Evolutionary conservation across 2,113 vertebrate species (phyloP).

Genomic region (Petrocephalus zakoni): DNA sequence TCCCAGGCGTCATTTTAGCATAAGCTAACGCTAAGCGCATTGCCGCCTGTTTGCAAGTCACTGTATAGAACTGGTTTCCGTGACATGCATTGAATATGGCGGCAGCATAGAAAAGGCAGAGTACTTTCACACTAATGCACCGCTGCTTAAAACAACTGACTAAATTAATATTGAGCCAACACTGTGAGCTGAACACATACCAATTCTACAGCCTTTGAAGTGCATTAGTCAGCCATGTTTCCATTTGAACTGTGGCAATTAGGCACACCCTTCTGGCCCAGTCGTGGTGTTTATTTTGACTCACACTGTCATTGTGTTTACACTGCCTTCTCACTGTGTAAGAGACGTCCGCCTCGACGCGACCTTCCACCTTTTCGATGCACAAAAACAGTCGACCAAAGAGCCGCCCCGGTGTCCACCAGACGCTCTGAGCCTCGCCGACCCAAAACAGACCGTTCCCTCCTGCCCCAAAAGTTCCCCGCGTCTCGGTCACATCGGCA

Average conservation of each 20-base stretch:
- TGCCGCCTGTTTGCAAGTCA: background rate
- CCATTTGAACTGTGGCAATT: background rate
- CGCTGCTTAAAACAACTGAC: background rate
- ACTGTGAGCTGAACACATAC: background rate
- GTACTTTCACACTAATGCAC: background rate
- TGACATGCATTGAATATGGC: background rate
- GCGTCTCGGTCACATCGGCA: background rate
- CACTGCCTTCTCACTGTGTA: constrained; percentile 74
- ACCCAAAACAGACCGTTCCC: constrained; percentile 37
- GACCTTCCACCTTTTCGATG: constrained; percentile 69
- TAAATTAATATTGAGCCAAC: background rate
- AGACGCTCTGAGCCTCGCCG: constrained; percentile 34
- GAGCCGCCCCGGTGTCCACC: constrained; percentile 14
- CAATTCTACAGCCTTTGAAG: background rate
- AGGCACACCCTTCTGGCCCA: background rate
- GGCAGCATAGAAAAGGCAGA: background rate
- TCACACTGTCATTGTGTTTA: constrained; percentile 67
- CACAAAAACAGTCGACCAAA: constrained; percentile 50
- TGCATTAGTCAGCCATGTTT: background rate
- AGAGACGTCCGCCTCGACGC: constrained; percentile 45
- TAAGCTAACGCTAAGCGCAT: background rate
- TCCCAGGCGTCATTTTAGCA: background rate
- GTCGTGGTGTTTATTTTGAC: constrained; percentile 37
- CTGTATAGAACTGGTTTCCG: background rate
- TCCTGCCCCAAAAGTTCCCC: constrained; percentile 21